Conservation (phyloP, 2,888 invertebrate species). For the Ypsolopha sequella region DNA sequence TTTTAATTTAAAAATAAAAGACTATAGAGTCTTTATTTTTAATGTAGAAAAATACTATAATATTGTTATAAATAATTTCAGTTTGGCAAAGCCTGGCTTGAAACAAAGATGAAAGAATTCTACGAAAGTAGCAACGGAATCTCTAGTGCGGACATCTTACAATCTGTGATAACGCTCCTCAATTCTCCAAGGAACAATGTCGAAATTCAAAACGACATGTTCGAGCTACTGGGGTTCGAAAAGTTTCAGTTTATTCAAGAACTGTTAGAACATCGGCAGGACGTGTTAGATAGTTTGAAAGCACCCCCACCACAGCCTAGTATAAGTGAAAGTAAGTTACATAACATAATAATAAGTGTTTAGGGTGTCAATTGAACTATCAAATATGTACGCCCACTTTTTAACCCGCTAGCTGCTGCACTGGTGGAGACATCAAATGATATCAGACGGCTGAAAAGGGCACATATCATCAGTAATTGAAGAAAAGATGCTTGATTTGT, state of each 20-base stretch:
- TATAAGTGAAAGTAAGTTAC: slow-evolving; percentile 42
- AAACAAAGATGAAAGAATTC: slow-evolving; percentile 61
- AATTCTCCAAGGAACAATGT: slow-evolving; percentile 73
- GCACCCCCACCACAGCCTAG: slow-evolving; percentile 31
- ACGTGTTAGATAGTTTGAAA: slow-evolving; percentile 56
- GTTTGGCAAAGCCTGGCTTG: slow-evolving; percentile 71
- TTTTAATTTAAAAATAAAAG: too few species aligned
- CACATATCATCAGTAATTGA: too few species aligned
- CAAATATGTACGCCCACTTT: too few species aligned
- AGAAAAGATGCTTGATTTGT: too few species aligned
- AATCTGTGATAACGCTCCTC: slow-evolving; percentile 71
- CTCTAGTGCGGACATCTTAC: slow-evolving; percentile 70
- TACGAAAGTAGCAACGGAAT: slow-evolving; percentile 56
- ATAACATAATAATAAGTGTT: not conserved
- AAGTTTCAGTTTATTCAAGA: slow-evolving; percentile 80
- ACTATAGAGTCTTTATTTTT: too few species aligned
- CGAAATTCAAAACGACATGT: slow-evolving; percentile 85
- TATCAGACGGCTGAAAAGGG: too few species aligned
- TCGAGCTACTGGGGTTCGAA: slow-evolving; percentile 92
- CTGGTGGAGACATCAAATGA: too few species aligned
- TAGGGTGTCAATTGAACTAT: slow-evolving; percentile 7
- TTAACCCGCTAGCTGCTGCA: too few species aligned
- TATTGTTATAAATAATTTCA: too few species aligned
- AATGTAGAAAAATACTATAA: too few species aligned
- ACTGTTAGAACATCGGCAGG: slow-evolving; percentile 74